Evolutionary conservation across 23 tunicate genomes (phyloP).

Genomic region (Trididemnum clinides): DNA sequence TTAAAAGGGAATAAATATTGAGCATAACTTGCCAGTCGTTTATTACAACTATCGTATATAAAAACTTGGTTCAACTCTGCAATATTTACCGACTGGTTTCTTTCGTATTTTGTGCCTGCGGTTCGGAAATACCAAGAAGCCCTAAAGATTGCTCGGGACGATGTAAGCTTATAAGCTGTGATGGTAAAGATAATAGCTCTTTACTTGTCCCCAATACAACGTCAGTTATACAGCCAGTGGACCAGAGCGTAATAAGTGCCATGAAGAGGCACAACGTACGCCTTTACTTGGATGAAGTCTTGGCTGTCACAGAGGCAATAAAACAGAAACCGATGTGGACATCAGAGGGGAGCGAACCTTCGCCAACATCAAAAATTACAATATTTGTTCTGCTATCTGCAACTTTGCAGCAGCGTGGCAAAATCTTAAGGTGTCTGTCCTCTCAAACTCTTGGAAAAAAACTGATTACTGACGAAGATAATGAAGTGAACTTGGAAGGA

Average conservation of each 20-base stretch:
- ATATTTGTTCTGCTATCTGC: background rate
- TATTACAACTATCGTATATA: too few species aligned
- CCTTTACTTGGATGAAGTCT: constrained; percentile 1
- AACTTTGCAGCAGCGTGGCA: background rate
- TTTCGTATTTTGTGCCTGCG: constrained; percentile 6
- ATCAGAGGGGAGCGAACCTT: constrained; percentile 11
- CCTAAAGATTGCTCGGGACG: background rate
- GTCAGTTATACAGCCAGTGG: constrained; percentile 5
- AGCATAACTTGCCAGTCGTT: constrained; percentile 6
- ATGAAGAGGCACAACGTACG: background rate
- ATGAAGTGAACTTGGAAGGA: constrained; percentile 24
- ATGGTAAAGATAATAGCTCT: background rate
- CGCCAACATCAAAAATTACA: constrained; percentile 3
- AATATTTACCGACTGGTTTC: background rate
- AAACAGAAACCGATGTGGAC: background rate
- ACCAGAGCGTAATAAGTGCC: constrained; percentile 4
- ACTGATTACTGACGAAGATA: too few species aligned
- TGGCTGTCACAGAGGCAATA: constrained; percentile 9
- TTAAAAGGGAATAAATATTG: background rate
- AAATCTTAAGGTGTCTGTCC: background rate
- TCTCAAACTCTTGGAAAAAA: constrained; percentile 29
- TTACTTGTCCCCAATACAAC: background rate
- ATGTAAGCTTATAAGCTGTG: background rate
- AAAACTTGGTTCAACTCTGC: too few species aligned
- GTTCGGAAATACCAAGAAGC: constrained; percentile 21